Base-by-base conservation (phyloP, 1,140 invertebrate species). In the Atta colombica region DNA sequence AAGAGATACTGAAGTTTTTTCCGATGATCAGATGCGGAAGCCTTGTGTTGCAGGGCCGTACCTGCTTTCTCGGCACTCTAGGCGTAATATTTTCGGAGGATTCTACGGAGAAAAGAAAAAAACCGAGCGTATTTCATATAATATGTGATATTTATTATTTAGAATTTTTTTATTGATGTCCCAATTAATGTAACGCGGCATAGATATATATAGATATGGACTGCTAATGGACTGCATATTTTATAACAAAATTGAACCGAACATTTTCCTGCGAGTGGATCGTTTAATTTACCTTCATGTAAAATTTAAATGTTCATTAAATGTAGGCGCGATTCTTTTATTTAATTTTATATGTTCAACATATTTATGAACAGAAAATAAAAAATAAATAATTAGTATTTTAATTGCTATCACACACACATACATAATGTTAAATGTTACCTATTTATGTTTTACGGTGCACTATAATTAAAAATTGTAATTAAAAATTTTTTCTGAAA, bases 1-100 rank as follows among this genome's bases (percentile, higher is more conserved):
- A 35, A 69, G 45, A 66, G 61, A 68, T 16, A 55, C 18, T 7
- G 28, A 81, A 71, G 49, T 81, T 81, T 71, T 81, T 55, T 14
- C 31, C 49, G n/a, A 53, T 49, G 18, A 25, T 16, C 58, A 31
- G 31, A 25, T 28, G 31, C 31, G 63, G 75, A 63, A 77, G n/a
- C 39, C 58, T 14, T 12, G n/a, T 0, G 21, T 12, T 28, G 45
- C 77, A 68, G 65, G 49, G 31, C 35, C 49, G 65, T 80, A 18
- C 0, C 35, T 14, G 6, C 6, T 21, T 14, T 0, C 16, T 25
- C 12, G 21, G 12, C 0, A 69, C 21, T 71, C 53, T 6, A 39
- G 14, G 49, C 28, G 65, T 7, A 18, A 35, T n/a, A n/a, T 39
- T 71, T 71, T 18, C 5, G 16, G 1, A 6, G 25, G 16, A 55